Evolutionary conservation across 1,140 invertebrate genomes (phyloP), one percentile per base, ranked within the genome.

Genomic region (Ips typographus): DNA sequence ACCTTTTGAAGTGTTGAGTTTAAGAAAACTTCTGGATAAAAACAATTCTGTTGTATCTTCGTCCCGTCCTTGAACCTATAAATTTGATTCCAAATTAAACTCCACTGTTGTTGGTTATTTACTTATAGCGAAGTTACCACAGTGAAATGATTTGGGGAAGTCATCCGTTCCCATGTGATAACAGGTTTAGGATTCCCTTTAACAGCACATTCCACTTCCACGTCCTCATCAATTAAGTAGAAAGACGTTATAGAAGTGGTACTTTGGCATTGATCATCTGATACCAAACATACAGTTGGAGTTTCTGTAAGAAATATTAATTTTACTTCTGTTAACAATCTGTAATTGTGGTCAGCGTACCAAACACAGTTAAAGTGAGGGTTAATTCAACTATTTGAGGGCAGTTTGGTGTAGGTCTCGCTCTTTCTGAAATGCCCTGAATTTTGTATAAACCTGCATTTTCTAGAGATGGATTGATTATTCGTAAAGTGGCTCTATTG

Each of bases 301-400:
- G 59, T 58, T 3, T 5, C 53, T 70, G 37, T 38, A 37, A 7
- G n/a, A 65, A 4, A 56, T 55, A 38, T 44, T 36, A 36, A 55
- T 44, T 44, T 44, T 8, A 44, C 4, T 8, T 44, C 43, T 4
- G 4, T 44, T 44, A 44, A 8, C 4, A 44, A 53, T 36, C 4
- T 53, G 4, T 53, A 7, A 55, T 55, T 55, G 37, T 38, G 2
- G 5, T 2, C 1, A 22, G 44, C 71, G 66, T 62, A 71, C 70
- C 80, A 75, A 70, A 68, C n/a, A 83, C 79, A 43, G 73, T 72
- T n/a, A 83, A 65, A 40, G 74, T 77, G 6, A 82, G 72, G 49
- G 74, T 57, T 44, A 66, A 56, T 22, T 60, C 74, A 38, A 78
- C 57, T 1, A 40, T 56, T 63, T 74, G 73, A 2, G 60, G 64